These are phyloP conservation scores for Anguilla obscura DNA, from an alignment of 2,797 vertebrate species.

Conservation along the genomic window DNA sequence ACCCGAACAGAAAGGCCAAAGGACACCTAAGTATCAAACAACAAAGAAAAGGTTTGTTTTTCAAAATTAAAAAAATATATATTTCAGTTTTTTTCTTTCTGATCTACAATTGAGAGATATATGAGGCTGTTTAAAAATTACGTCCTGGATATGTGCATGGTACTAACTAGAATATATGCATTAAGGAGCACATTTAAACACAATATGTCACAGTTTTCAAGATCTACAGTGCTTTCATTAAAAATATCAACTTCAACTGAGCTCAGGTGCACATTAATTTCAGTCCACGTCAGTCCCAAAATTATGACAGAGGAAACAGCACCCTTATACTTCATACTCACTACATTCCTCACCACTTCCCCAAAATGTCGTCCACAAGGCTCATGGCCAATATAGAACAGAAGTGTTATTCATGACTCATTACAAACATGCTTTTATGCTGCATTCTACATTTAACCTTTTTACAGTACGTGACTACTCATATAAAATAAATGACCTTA, in stretches of 20 bases:
- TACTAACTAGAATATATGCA: neutral
- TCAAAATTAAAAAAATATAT: no score
- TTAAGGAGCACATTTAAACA: neutral
- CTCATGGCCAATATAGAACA: neutral
- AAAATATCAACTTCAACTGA: neutral
- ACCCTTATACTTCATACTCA: neutral
- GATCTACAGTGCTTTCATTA: neutral
- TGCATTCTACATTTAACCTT: neutral
- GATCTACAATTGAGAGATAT: no score
- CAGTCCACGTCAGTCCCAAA: neutral
- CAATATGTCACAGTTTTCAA: neutral
- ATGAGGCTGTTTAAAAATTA: neutral
- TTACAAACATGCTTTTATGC: neutral
- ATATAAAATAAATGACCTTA: neutral
- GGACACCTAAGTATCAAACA: conserved; percentile 9
- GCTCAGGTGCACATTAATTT: neutral
- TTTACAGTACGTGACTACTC: neutral
- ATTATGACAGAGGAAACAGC: neutral
- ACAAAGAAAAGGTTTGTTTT: neutral
- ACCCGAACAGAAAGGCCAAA: conserved; percentile 16
- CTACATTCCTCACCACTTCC: conserved; percentile 10
- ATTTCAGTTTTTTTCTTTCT: no score
- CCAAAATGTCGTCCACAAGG: neutral
- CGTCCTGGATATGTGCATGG: neutral
- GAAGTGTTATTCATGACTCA: neutral